phyloP scores from a whole-genome alignment of 2,888 invertebrate genomes.

The Ophion ellenae region DNA sequence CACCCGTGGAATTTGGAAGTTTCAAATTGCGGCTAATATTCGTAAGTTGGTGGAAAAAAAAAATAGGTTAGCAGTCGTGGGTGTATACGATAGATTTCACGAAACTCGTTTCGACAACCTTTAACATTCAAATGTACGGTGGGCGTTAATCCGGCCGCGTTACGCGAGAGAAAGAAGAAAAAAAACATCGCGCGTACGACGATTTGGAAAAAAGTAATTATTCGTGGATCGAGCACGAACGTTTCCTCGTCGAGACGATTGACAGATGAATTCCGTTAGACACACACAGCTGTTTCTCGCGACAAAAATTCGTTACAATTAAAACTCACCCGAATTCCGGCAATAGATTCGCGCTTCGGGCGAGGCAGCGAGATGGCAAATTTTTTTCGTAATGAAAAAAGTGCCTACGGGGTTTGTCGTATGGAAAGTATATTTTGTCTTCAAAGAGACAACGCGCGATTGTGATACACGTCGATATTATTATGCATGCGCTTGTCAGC shows the following conservation, averaged over 20 bases:
- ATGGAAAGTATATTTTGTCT: not conserved
- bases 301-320: constrained; percentile 24
- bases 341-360: not conserved
- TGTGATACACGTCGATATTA: constrained; percentile 50
- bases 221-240: not conserved
- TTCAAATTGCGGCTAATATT: too few relatives aligned
- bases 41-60: not conserved
- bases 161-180: not conserved
- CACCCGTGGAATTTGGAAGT: too few relatives aligned
- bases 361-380: not conserved
- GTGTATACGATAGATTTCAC: constrained; percentile 24
- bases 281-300: constrained; percentile 47
- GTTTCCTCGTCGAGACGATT: constrained; percentile 8
- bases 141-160: constrained; percentile 11
- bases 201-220: not conserved
- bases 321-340: constrained; percentile 28
- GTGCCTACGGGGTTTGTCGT: not conserved
- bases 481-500: constrained; percentile 58
- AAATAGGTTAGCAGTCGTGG: constrained; percentile 45
- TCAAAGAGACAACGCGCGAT: constrained; percentile 23
- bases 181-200: not conserved
- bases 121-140: constrained; percentile 38
- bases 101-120: constrained; percentile 48
- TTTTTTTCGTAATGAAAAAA: constrained; percentile 6
- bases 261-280: constrained; percentile 47